Conservation (phyloP, 2,113 vertebrate species). For the Desmodus rotundus region DNA sequence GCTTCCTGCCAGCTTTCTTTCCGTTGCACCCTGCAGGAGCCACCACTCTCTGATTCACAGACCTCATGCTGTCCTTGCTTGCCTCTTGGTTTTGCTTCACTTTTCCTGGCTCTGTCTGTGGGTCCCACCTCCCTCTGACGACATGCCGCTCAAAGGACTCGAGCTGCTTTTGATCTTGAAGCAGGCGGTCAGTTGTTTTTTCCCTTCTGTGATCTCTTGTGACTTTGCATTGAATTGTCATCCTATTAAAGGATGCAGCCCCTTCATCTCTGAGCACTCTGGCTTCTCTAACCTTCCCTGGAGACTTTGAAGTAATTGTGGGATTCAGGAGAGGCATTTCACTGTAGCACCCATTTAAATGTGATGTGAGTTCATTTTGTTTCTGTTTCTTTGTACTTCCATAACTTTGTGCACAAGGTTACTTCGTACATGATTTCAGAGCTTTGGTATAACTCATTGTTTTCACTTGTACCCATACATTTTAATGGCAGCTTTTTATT, state of each 20-base stretch:
- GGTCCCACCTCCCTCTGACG: neutral
- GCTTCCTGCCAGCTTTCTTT: neutral
- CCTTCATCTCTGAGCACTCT: neutral
- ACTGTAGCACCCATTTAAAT: neutral
- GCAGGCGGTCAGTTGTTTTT: neutral
- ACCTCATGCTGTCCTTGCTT: neutral
- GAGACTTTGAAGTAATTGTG: conserved; percentile 40
- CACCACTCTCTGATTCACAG: neutral
- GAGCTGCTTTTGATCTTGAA: conserved; percentile 24
- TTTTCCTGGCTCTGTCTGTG: neutral
- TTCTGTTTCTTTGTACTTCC: neutral
- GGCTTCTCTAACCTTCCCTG: neutral
- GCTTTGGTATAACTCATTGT: neutral
- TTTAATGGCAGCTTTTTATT: neutral
- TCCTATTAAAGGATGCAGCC: neutral
- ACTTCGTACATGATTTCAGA: neutral
- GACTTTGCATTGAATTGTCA: neutral
- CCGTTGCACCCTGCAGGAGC: neutral
- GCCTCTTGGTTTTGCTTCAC: neutral
- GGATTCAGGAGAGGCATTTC: neutral
- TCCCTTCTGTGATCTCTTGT: neutral
- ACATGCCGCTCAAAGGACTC: neutral
- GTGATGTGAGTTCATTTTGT: neutral
- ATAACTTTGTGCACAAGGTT: neutral
- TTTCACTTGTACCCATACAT: neutral